Conservation (phyloP, 2,797 vertebrate genomes). For the Agapornis canus region DNA sequence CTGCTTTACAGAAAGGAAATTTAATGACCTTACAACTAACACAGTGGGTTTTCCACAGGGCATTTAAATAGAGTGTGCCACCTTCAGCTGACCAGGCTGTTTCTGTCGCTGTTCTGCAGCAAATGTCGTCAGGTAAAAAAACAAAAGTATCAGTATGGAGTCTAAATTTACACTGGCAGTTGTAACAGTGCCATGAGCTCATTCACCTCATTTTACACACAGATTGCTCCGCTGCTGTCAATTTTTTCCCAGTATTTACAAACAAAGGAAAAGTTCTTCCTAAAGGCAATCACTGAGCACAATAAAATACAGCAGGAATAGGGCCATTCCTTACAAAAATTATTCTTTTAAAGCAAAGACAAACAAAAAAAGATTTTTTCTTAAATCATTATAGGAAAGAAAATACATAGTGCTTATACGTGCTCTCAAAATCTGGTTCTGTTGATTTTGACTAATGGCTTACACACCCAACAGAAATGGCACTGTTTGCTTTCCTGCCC, state of each 20-base stretch:
- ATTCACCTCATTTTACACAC: background rate
- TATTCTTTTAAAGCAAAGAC: background rate
- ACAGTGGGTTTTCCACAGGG: fast-evolving
- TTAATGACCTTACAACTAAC: background rate
- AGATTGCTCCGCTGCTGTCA: background rate
- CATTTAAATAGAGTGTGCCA: background rate
- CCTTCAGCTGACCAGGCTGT: background rate
- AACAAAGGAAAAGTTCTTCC: background rate
- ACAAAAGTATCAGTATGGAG: background rate
- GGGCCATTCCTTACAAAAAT: background rate
- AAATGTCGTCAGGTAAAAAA: background rate
- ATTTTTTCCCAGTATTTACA: background rate
- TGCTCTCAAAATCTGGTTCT: slow-evolving; percentile 13
- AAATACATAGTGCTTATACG: background rate
- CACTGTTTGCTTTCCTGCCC: slow-evolving; percentile 45
- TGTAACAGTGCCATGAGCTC: fast-evolving
- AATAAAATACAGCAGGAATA: background rate
- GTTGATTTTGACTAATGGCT: slow-evolving; percentile 11
- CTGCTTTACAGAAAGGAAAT: background rate
- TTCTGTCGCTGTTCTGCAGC: background rate
- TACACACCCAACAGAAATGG: background rate
- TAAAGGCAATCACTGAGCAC: background rate
- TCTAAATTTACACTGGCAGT: background rate
- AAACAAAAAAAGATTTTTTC: background rate
- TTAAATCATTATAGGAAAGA: background rate